These are phyloP conservation scores for Athetis lepigone DNA, from an alignment of 2,888 invertebrate species.

Conservation along the genomic window DNA sequence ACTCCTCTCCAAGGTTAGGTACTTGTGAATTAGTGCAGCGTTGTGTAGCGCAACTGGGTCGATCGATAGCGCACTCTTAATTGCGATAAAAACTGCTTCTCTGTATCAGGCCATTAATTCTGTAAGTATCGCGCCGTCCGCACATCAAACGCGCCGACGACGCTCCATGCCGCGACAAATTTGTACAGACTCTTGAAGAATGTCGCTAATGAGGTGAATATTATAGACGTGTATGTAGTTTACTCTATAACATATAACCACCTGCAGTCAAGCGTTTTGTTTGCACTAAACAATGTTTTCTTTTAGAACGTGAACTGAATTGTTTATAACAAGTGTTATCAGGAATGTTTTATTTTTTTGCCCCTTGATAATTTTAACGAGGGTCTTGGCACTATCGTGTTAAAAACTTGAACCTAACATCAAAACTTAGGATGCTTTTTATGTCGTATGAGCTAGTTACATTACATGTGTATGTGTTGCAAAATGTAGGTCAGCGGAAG, in stretches of 20 bases:
- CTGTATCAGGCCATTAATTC: constrained; percentile 80
- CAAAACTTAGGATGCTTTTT: constrained; percentile 41
- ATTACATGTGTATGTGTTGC: constrained; percentile 18
- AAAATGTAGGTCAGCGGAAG: constrained; percentile 63
- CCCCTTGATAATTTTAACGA: constrained; percentile 58
- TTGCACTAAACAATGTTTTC: constrained; percentile 36
- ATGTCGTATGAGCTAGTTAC: constrained; percentile 19
- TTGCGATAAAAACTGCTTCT: constrained; percentile 83
- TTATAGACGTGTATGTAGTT: constrained; percentile 46
- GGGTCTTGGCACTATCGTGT: constrained; percentile 25
- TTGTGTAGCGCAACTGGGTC: constrained; percentile 71
- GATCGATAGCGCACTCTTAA: constrained; percentile 80
- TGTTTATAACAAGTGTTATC: constrained; percentile 51
- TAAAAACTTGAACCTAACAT: constrained; percentile 31
- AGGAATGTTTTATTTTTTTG: constrained; percentile 48
- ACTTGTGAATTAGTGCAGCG: constrained; percentile 74
- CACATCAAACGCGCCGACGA: constrained; percentile 82
- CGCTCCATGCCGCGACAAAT: constrained; percentile 72
- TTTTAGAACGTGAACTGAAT: constrained; percentile 31
- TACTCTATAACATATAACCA: constrained; percentile 55
- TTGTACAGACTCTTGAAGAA: constrained; percentile 67
- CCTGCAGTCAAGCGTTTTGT: constrained; percentile 39
- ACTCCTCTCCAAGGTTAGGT: constrained; percentile 71
- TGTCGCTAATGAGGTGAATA: constrained; percentile 67
- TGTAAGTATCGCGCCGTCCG: constrained; percentile 81